These are phyloP conservation scores for Nibea albiflora DNA, from an alignment of 2,113 vertebrate genomes.

Conservation along the genomic window DNA sequence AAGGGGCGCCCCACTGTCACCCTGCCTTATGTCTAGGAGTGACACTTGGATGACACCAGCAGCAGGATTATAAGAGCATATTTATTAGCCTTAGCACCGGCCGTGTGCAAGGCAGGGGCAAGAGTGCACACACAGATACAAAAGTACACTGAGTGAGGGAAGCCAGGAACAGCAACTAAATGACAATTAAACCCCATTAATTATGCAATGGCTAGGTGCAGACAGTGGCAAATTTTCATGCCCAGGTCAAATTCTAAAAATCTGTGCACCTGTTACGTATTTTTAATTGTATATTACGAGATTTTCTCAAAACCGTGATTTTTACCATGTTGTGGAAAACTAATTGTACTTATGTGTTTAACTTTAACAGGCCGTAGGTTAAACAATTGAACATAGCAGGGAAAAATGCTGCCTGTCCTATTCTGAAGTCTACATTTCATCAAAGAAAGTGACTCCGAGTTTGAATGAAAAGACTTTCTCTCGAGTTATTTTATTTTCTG, in stretches of 20 bases:
- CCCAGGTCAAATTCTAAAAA: conserved; percentile 2
- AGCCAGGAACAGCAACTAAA: conserved; percentile 39
- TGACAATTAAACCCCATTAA: conserved; percentile 48
- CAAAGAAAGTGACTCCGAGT: conserved; percentile 1
- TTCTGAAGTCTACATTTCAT: background rate
- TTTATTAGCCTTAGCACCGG: conserved; percentile 72
- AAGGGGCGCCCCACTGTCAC: conserved; percentile 67
- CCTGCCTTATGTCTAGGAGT: conserved; percentile 78
- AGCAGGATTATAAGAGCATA: conserved; percentile 80
- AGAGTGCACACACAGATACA: conserved; percentile 49
- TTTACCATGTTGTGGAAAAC: background rate
- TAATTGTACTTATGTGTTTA: background rate
- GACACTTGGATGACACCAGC: conserved; percentile 84
- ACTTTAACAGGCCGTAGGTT: background rate
- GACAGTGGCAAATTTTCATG: conserved; percentile 6
- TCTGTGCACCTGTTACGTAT: background rate
- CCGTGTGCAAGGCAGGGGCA: conserved; percentile 46
- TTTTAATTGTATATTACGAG: background rate
- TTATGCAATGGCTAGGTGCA: conserved; percentile 38
- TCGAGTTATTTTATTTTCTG: conserved; percentile 47
- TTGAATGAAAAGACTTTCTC: conserved; percentile 32
- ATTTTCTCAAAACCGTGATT: background rate
- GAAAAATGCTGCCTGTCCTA: background rate
- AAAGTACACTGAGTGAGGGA: conserved; percentile 30
- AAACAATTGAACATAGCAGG: background rate